Base-by-base conservation (phyloP, 2,113 vertebrate genomes). In the Hemiscyllium ocellatum region DNA sequence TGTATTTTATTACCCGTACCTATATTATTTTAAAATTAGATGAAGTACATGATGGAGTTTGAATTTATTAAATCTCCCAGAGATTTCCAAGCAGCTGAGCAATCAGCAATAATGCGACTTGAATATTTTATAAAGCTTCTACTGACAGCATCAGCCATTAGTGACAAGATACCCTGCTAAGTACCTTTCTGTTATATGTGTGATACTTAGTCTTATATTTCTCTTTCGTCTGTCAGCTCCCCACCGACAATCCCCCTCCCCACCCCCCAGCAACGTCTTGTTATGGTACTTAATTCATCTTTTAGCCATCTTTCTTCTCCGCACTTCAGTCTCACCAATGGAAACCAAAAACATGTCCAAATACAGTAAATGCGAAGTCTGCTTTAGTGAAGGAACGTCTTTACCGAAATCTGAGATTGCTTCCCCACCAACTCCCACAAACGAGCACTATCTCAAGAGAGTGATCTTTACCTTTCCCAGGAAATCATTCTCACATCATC, bases 1-100 rank as follows among this genome's bases (percentile, higher is more conserved):
- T 29, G n/a, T 91, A 37, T 19, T 37, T 66, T n/a, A 66, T 68
- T 93, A 19, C 4, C 6, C 19, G 19, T 83, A 8, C 89, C 33
- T 93, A 33, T 20, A 66, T 93, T n/a, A 42, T 68, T 37, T 93
- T 93, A 42, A 93, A 17, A 93, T 93, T 37, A 37, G 15, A 37
- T 61, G 13, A 93, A 66, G 33, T 20, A 93, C 61, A 37, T 37
- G n/a, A 93, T 22, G 19, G 56, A 93, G n/a, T 37, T 68, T 90
- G 87, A 90, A 90, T 61, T 90, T 66, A 93, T 66, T 66, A 93
- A 93, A 93, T 68, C 89, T 37, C 89, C n/a, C 61, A 22, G 89
- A 37, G 20, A 90, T 61, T 90, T 61, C 13, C 52, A 90, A 66
- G 61, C 33, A 68, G 89, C n/a, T n/a, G 65, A 93, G 19, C 33